Base-by-base conservation (phyloP, 2,113 vertebrate species). In the Ia io region DNA sequence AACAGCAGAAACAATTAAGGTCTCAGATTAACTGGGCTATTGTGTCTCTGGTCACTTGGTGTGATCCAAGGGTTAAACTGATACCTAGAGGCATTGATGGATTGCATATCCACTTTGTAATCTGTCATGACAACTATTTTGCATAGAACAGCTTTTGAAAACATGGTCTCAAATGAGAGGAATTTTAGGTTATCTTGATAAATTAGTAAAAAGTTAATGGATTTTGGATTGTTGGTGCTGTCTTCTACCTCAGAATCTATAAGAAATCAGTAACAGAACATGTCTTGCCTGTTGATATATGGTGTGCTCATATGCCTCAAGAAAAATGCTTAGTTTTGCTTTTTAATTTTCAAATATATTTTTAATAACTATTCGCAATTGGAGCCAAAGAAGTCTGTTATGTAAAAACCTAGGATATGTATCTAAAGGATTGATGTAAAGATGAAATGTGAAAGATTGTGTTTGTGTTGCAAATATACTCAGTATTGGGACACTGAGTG, bases 101-200 rank as follows among this genome's bases (percentile, higher is more conserved):
- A 47, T 32, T 74, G 16, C 5, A 47, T n/a, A 40, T 59, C 12
- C 22, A 47, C 2, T 61, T 88, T 53, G 53, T 76, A 86, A 87
- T 71, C 22, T 35, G 22, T 35, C 16, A 73, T 71, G 44, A 59
- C 23, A n/a, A 87, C 56, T 95, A 71, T 59, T 96, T 84, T 42
- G 4, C 2, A 90, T 6, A 69, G 83, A 88, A 80, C 28, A 83
- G 9, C 22, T 91, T 95, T 86, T 37, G 13, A 13, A 93, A 83
- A 84, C 85, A 71, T 40, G 2, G 16, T 78, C 28, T 79, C 4
- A 14, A 3, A 2, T 23, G 22, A 87, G 13, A 80, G 11, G 2
- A 85, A 80, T 84, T 51, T 78, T 32, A 82, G 65, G 25, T 61
- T 79, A n/a, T 61, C 47, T 74, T 96, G 18, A 71, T 78, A 95